A percentile compares a stretch with the other conserved stretches of the same genome.
Evolutionary conservation across 1,140 invertebrate genomes (phyloP).

Genomic region (Atta cephalotes): DNA sequence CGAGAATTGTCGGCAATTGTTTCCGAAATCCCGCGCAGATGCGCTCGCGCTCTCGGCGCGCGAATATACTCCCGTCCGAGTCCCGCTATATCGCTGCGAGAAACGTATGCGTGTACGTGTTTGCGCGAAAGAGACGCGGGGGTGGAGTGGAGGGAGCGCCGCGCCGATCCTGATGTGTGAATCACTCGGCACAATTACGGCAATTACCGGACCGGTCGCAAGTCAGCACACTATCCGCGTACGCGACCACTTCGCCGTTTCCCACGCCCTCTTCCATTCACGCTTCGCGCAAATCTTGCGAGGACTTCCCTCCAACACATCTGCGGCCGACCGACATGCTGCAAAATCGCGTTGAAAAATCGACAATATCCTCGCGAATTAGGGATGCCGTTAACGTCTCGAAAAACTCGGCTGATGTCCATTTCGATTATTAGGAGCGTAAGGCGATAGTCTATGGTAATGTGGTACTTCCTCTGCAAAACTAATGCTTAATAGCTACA

Average conservation of each 20-base stretch:
- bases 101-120: constrained; percentile 33
- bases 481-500: not conserved
- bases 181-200: constrained; percentile 86
- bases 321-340: not conserved
- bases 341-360: constrained; percentile 18
- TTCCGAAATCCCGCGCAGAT: constrained; percentile 87
- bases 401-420: not conserved
- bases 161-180: constrained; percentile 85
- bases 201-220: constrained; percentile 84
- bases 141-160: constrained; percentile 56
- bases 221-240: constrained; percentile 82
- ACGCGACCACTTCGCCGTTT: constrained; percentile 79
- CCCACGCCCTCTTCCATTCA: constrained; percentile 86
- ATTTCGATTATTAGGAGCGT: not conserved
- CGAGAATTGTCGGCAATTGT: constrained; percentile 87
- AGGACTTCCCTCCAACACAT: constrained; percentile 57
- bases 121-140: constrained; percentile 59
- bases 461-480: not conserved
- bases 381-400: too few relatives aligned
- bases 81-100: not conserved
- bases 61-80: constrained; percentile 61
- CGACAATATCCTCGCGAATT: not conserved
- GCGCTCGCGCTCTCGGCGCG: constrained; percentile 73
- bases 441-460: not conserved
- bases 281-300: constrained; percentile 85